These are phyloP conservation scores for Meteorus cinctellus DNA, from an alignment of 2,888 invertebrate species.

Conservation along the genomic window DNA sequence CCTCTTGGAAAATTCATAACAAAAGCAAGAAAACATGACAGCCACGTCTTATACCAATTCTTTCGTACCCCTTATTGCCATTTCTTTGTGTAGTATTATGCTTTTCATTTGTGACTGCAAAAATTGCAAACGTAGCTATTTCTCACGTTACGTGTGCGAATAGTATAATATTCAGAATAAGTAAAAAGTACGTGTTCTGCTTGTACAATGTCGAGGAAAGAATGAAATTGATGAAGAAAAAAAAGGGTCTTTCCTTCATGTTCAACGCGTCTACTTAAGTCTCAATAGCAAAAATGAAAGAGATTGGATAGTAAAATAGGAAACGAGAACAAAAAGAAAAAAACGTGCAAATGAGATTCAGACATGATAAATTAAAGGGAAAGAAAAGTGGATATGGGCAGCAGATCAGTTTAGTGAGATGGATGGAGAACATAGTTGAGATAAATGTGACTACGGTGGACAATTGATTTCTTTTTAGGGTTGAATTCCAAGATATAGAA, in stretches of 20 bases:
- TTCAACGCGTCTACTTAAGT: background rate
- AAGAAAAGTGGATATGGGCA: background rate
- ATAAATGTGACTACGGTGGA: too few relatives aligned
- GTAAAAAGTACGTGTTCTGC: slow-evolving; percentile 20
- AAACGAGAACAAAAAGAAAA: background rate
- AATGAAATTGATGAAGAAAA: slow-evolving; percentile 13
- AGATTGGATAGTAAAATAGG: background rate
- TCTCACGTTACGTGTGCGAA: background rate
- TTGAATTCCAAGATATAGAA: too few relatives aligned
- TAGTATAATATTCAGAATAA: background rate
- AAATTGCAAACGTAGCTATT: background rate
- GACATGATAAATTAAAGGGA: background rate
- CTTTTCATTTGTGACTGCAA: background rate
- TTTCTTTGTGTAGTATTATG: background rate
- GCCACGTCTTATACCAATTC: background rate
- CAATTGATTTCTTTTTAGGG: too few relatives aligned
- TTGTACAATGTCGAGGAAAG: background rate
- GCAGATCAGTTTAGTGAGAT: too few relatives aligned
- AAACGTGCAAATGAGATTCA: background rate
- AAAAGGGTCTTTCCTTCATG: background rate
- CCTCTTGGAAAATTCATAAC: background rate
- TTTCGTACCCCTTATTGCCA: background rate
- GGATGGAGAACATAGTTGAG: too few relatives aligned
- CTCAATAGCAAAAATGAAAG: background rate
- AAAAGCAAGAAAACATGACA: background rate